Base-by-base conservation (phyloP, 2,888 invertebrate species). In the Lycocerus yunnanus region DNA sequence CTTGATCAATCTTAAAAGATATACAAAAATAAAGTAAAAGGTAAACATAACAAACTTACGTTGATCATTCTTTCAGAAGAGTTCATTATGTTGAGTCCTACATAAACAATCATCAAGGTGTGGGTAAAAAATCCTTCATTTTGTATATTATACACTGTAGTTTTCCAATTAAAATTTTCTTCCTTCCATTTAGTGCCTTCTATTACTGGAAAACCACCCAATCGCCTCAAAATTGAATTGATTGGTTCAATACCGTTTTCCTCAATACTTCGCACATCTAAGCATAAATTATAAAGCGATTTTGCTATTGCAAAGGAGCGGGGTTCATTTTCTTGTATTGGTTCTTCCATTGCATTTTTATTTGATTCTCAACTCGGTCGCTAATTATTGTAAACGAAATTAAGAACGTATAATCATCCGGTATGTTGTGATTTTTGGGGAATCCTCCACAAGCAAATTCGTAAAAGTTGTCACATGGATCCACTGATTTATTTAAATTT, bases 171-270 rank as follows among this genome's bases (percentile, higher is more conserved):
- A 89, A 95, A 97, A 11, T 88, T 86, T 0, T 86, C 86, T 3
- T 91, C 91, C 79, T 92, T 90, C 97, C 97, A 97, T 0, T 84
- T 78, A 20, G 91, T 89, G 0, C 93, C 96, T 78, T 93, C 93
- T 58, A 97, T 88, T 14, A 95, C 93, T 0, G 98, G 98, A 97
- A 97, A 98, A 2, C 97, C 97, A 0, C 98, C 97, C 18, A 98
- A 89, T 14, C 90, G 88, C 27, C 90, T 89, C 70, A 97, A 87
- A 84, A 96, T 92, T 0, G 90, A 88, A 69, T 91, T 86, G 59
- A 97, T 90, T 0, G 97, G 96, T 3, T 88, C 87, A 61, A 94
- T 86, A 0, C 95, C 97, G 67, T 93, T 90, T 2, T 91, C 88
- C 84, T 97, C 96, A 82, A 98, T 97, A 15, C 92, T 87, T 78